phyloP scores from a whole-genome alignment of 2,888 invertebrate species.

The Torymus texanus region DNA sequence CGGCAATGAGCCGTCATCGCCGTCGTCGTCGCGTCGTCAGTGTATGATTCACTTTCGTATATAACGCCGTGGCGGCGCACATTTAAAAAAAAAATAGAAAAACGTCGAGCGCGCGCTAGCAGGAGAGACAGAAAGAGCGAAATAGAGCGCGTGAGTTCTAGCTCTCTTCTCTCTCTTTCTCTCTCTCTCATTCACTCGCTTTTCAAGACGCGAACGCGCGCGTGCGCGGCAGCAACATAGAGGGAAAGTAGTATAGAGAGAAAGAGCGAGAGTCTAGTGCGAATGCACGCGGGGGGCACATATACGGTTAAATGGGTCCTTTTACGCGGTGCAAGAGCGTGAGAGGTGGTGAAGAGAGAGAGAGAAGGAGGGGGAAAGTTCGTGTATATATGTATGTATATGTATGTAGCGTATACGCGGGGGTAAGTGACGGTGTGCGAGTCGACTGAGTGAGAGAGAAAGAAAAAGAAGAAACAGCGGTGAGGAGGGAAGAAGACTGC shows the following conservation, averaged over 20 bases:
- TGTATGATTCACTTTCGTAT: constrained; percentile 48
- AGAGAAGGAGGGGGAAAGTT: not conserved
- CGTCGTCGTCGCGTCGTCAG: not conserved
- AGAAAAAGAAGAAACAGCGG: constrained; percentile 13
- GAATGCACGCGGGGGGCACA: constrained; percentile 9
- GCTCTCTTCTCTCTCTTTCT: constrained; percentile 24
- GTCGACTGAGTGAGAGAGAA: not conserved
- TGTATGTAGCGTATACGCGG: not conserved
- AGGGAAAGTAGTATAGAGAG: not conserved
- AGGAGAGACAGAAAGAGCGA: constrained; percentile 14
- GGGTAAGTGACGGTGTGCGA: constrained; percentile 24
- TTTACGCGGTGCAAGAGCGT: constrained; percentile 34
- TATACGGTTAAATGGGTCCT: constrained; percentile 51
- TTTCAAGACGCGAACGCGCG: constrained; percentile 6
- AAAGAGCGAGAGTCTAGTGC: constrained; percentile 10
- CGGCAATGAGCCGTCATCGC: constrained; percentile 31
- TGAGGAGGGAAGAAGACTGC: not conserved
- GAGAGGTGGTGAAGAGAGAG: not conserved
- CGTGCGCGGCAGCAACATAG: constrained; percentile 5
- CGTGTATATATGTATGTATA: not conserved
- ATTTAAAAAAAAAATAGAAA: constrained; percentile 31
- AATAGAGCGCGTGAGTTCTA: constrained; percentile 29
- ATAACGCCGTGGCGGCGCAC: not conserved
- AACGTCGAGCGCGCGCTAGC: constrained; percentile 3
- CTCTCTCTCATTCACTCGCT: not conserved